These are phyloP conservation scores for Patiria miniata DNA, from an alignment of 35 echinoderm and acorn worm species.

Conservation along the genomic window DNA sequence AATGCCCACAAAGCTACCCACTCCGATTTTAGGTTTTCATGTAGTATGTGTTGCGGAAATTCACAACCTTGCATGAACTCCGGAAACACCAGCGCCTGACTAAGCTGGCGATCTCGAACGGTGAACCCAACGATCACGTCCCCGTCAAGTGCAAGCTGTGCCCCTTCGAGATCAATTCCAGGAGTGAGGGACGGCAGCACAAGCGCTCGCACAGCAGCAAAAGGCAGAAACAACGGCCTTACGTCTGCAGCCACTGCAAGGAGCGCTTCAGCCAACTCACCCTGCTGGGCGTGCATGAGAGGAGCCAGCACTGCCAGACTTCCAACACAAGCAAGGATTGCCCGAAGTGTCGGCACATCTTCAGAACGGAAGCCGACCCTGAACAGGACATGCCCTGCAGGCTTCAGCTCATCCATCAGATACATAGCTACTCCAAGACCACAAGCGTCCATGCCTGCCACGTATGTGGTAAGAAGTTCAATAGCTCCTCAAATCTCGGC, in stretches of 20 bases:
- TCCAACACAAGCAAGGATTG: background rate
- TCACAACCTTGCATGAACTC: background rate
- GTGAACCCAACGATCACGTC: background rate
- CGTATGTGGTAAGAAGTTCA: background rate
- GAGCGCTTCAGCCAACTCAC: background rate
- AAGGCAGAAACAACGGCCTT: background rate
- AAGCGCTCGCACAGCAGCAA: background rate
- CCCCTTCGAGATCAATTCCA: background rate
- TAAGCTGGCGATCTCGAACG: background rate
- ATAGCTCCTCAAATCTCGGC: background rate
- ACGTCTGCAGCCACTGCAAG: background rate
- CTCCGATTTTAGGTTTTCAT: background rate
- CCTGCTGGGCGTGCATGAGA: background rate
- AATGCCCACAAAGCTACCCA: background rate
- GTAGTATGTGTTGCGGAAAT: background rate
- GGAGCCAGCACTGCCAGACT: background rate
- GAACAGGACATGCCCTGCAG: no score
- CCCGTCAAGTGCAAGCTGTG: constrained; percentile 16
- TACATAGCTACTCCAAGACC: no score
- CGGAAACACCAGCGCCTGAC: background rate
- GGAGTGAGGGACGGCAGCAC: background rate
- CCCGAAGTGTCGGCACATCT: no score
- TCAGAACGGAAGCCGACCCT: no score
- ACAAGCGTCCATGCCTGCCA: background rate
- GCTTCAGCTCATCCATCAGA: no score